phyloP scores from a whole-genome alignment of 2,113 vertebrate species.

The Myanophis thanlyinensis region DNA sequence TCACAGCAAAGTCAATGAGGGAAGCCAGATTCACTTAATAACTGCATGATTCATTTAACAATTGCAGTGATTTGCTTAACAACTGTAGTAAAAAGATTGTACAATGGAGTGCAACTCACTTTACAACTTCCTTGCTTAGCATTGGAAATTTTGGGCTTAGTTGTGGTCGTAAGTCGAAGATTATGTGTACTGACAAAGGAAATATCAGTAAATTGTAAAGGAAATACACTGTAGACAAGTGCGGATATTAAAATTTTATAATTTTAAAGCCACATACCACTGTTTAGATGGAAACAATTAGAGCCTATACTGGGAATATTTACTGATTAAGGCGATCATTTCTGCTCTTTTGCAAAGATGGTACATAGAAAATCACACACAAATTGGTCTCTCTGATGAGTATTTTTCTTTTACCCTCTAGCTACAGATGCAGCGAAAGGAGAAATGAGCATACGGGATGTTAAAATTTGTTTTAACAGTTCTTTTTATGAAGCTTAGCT shows the following conservation, averaged over 20 bases:
- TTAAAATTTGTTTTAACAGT: constrained; percentile 1
- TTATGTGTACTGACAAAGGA: background rate
- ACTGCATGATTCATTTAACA: background rate
- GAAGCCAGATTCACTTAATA: background rate
- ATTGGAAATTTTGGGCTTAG: background rate
- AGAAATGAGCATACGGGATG: background rate
- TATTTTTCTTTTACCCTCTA: background rate
- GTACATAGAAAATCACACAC: background rate
- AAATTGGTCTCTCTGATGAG: background rate
- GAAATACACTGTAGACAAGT: background rate
- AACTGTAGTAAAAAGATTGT: background rate
- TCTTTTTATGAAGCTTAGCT: constrained; percentile 1
- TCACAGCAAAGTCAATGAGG: background rate
- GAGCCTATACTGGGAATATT: background rate
- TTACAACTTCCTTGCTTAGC: background rate
- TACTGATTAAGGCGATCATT: background rate
- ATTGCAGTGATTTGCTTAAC: background rate
- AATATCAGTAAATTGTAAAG: background rate
- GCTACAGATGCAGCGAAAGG: background rate
- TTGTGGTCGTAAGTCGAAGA: background rate
- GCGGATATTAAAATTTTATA: background rate
- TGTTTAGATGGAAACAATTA: background rate
- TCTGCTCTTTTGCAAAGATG: background rate
- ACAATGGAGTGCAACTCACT: background rate
- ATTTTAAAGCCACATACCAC: background rate